Base-by-base conservation (phyloP, 2,797 vertebrate species). In the Siniperca scherzeri region DNA sequence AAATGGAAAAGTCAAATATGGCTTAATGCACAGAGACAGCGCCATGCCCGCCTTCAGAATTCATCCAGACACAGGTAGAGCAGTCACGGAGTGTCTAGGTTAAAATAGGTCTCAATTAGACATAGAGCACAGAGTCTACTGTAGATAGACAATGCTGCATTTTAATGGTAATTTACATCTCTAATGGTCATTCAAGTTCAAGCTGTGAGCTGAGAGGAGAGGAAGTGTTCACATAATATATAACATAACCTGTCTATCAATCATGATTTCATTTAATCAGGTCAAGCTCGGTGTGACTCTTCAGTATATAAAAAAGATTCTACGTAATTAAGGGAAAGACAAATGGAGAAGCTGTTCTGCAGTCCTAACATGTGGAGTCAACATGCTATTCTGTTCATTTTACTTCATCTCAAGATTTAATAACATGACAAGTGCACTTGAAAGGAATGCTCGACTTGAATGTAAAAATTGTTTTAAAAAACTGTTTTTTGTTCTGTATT, bases 1-100 rank as follows among this genome's bases (percentile, higher is more conserved):
- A 89, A 98, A 97, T 91, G 97, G 97, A 84, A 88, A 96, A 95
- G 97, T 98, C 90, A 97, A 96, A 91, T 98, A 98, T 21, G 96
- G 97, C 88, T 93, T 98, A 93, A 96, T 98, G 96, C 97, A 97
- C 90, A 96, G 97, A 95, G 97, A 96, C 94, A 96, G 96, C 81
- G 91, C 95, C 69, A 90, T 96, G 46, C 97, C 97, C 40, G 95
- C 97, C 48, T 98, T 98, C 93, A 96, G 91, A 89, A 96, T 98
- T 80, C 95, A 98, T 83, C 96, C 97, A 78, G 97, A 97, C 86
- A 97, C 97, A 96, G 97, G 97, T 98, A 96, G 85, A 85, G 80
- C 12, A 4, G 75, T 83, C 81, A 61, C 55, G 42, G 72, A 78
- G 78, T 56, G 79, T 86, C 77, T 77, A 74, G 27, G 61, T 52